These are phyloP conservation scores for Scleropages formosus DNA, from an alignment of 2,797 vertebrate genomes.

Conservation along the genomic window DNA sequence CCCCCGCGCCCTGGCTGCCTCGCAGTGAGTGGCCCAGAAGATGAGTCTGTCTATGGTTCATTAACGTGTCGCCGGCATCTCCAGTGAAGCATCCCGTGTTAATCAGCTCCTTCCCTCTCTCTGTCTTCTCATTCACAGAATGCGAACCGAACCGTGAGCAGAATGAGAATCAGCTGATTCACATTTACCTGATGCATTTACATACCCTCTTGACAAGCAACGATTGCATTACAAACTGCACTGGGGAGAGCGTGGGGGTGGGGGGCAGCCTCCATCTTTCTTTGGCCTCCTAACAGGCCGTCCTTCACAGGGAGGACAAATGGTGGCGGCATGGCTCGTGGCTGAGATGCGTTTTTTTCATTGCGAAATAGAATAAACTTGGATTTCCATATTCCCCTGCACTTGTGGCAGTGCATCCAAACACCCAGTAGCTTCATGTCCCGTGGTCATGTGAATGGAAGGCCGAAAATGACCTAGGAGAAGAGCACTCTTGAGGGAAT, in stretches of 20 bases:
- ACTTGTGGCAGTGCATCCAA: constrained; percentile 35
- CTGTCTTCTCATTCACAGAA: constrained; percentile 42
- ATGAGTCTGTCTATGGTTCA: constrained; percentile 60
- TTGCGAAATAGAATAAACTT: constrained; percentile 58
- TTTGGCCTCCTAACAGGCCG: constrained; percentile 59
- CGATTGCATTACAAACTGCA: constrained; percentile 43
- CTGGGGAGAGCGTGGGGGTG: constrained; percentile 32
- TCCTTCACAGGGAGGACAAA: constrained; percentile 63
- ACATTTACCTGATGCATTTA: constrained; percentile 65
- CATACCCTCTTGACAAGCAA: constrained; percentile 54
- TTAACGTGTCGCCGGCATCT: constrained; percentile 71
- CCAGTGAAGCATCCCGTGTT: constrained; percentile 61
- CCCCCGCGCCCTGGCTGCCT: neutral
- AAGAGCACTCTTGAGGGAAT: neutral
- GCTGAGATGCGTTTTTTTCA: constrained; percentile 50
- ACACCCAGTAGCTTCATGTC: neutral
- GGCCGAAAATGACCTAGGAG: neutral
- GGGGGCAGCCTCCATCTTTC: constrained; percentile 29
- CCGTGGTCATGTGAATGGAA: neutral
- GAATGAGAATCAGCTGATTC: constrained; percentile 61
- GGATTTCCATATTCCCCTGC: constrained; percentile 57
- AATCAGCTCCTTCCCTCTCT: constrained; percentile 49
- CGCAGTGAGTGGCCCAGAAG: neutral
- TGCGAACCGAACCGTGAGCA: constrained; percentile 53
- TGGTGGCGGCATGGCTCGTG: constrained; percentile 65